These are phyloP conservation scores for Turdus rufiventris DNA, from an alignment of 2,113 vertebrate genomes.

Conservation along the genomic window DNA sequence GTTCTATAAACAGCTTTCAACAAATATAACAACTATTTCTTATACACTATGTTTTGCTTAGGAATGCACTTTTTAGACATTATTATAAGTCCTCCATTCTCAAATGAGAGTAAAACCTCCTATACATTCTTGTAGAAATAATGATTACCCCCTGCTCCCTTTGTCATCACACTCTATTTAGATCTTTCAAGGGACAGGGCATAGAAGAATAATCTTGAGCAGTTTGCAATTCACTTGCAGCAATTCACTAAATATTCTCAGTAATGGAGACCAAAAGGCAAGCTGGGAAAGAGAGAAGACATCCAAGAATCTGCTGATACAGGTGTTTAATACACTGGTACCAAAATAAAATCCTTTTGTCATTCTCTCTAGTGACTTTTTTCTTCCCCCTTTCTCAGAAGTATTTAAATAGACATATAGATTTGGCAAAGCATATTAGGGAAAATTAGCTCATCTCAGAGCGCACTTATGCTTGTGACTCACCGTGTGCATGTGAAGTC, in stretches of 20 bases:
- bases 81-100: not conserved
- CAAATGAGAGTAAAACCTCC: not conserved
- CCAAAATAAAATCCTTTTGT: slow-evolving; percentile 34
- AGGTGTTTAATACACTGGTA: not conserved
- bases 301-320: not conserved
- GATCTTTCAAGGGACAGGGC: not conserved
- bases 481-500: slow-evolving; percentile 6
- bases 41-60: not conserved
- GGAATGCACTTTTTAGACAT: not conserved
- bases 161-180: not conserved
- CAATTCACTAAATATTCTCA: slow-evolving; percentile 28
- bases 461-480: slow-evolving; percentile 12
- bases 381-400: not conserved
- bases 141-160: not conserved
- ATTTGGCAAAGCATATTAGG: slow-evolving; percentile 7
- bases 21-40: slow-evolving; percentile 14
- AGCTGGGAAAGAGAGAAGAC: not conserved
- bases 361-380: not conserved
- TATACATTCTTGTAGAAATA: not conserved
- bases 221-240: slow-evolving; percentile 17
- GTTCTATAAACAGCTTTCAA: slow-evolving; percentile 37
- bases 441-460: slow-evolving; percentile 35
- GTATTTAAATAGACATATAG: not conserved
- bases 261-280: slow-evolving; percentile 25
- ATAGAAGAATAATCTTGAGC: slow-evolving; percentile 4